Evolutionary conservation across 2,888 invertebrate genomes (phyloP), one percentile per base, ranked within the genome.

Genomic region (Eulithis prunata): DNA sequence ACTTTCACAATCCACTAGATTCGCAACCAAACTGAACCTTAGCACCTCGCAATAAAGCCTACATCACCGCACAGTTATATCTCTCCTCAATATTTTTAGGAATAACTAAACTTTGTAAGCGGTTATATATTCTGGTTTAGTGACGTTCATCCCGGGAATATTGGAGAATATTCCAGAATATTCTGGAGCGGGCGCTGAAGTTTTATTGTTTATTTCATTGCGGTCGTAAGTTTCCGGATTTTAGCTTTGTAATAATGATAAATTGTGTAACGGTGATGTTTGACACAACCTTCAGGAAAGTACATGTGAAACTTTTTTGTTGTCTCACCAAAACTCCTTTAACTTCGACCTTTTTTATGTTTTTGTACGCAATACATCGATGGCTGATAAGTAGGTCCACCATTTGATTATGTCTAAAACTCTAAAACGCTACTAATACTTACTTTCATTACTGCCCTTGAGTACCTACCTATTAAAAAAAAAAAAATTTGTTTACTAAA

Each of bases 41-140:
- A 69, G 36, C 49, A 49, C 66, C 21, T 8, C 13, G 62, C 32
- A 56, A 68, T 67, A 71, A 52, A 58, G 66, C 13, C 57, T 32
- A 60, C 21, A 59, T 45, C 54, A 13, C 13, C n/a, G 32, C 45
- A 54, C 11, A 32, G 46, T 21, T 52, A 61, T 62, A 65, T 65
- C 65, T 53, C 54, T 49, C 61, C 71, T 73, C 65, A 68, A 73
- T 70, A 69, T 71, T 70, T 74, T 71, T 28, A 55, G 59, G 71
- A 66, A 74, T 74, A 72, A 71, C 67, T 74, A 62, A 70, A 69
- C 71, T 68, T 60, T 64, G 71, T 70, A 64, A 69, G 59, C 64
- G 63, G 64, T 66, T 69, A 55, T 65, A 47, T 69, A 62, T 69
- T 56, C 56, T 36, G 49, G 60, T 43, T 63, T 56, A 64, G 68